Evolutionary conservation across 2,888 invertebrate genomes (phyloP), one percentile per base, ranked within the genome.

Genomic region (Orthonevra nobilis): DNA sequence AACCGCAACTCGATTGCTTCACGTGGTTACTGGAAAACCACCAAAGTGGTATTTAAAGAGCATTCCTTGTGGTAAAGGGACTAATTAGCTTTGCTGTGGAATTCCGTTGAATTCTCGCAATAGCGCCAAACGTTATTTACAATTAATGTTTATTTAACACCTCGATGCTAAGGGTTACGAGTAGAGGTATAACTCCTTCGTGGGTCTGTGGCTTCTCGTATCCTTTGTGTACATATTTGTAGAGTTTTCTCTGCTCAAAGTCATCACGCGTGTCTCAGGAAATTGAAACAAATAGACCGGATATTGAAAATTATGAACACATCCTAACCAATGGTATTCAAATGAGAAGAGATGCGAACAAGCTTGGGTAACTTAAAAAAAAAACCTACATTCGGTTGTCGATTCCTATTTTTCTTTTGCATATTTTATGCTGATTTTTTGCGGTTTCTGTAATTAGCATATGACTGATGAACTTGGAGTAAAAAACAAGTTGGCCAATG

Each of bases 71-170:
- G 52, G 42, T 5, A 19, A 52, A 52, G 15, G 64, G 23, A 52
- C 64, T 64, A 64, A 64, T 64, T 64, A 52, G 23, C 26, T 26
- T 15, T 14, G 17, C 32, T 30, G 19, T 15, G 12, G 32, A 30
- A 52, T n/a, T 38, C 19, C 20, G 36, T 40, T 9, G 44, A 12
- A 17, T 20, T 28, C 28, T 28, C 20, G 7, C 12, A 14, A 4
- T 23, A 2, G 32, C 15, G 7, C 42, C 19, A 40, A 48, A 30
- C 63, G 40, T 48, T 48, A 46, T 30, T 42, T 20, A 32, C 32
- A 64, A 52, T 64, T 52, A 64, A 64, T 64, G 64, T 52, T 42
- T 42, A 52, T 52, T 63, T 64, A 63, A 52, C 64, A 52, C 52
- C 64, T 34, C 50, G 40, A 63, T 32, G 52, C 52, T 23, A 23